phyloP scores from a whole-genome alignment of 2,113 vertebrate species.

The Trichomycterus rosablanca region DNA sequence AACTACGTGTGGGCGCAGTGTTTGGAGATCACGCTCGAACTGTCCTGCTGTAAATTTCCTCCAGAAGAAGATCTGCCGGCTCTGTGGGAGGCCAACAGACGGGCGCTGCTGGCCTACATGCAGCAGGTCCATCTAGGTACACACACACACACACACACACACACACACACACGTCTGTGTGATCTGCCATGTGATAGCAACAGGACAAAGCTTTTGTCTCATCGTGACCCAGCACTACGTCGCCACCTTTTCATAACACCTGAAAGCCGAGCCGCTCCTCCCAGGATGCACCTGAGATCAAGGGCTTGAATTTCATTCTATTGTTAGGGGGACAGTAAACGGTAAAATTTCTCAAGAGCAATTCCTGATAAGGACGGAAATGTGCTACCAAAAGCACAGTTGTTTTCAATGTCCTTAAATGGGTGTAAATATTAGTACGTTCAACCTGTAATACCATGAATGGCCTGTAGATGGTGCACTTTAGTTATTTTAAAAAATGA shows the following conservation, averaged over 20 bases:
- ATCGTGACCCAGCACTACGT: neutral
- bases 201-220: constrained; percentile 2
- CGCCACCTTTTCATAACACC: constrained; percentile 4
- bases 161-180: neutral
- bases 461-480: no score
- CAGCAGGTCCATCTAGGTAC: constrained; percentile 89
- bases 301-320: no score
- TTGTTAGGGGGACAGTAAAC: no score
- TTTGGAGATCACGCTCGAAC: constrained; percentile 87
- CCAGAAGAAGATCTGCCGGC: constrained; percentile 63
- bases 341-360: no score
- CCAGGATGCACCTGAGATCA: neutral
- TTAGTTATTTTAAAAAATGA: no score
- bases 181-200: neutral
- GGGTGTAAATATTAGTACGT: no score
- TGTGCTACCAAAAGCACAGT: no score
- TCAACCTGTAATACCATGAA: no score
- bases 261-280: neutral
- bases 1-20: constrained; percentile 93
- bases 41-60: constrained; percentile 95
- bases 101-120: constrained; percentile 80
- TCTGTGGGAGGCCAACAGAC: constrained; percentile 81
- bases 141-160: constrained; percentile 35
- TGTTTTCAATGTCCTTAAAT: no score
- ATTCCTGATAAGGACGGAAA: no score